Base-by-base conservation (phyloP, 2,888 invertebrate genomes). In the Cheilosia grossa region DNA sequence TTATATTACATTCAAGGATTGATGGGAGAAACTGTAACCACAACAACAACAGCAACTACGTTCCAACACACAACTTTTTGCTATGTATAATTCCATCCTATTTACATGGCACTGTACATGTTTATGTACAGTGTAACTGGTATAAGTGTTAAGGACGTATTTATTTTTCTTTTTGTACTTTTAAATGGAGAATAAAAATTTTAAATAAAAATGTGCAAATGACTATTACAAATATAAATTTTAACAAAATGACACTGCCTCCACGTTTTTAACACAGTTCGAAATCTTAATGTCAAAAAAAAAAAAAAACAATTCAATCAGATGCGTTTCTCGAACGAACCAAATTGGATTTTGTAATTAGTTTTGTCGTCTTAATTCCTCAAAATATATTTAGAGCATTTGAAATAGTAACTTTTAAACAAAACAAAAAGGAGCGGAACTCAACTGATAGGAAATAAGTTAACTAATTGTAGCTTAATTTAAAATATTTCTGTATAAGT, bases 371-470 rank as follows among this genome's bases (percentile, higher is more conserved):
- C 9, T 40, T 54, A 66, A 24, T 63, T 21, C 27, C 42, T 63
- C 49, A 27, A 64, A 49, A 51, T 54, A 44, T 73, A 64, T 44
- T 67, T 79, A 64, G 49, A 70, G 27, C 42, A 70, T 64, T 79
- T 63, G 53, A 79, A 42, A 72, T 53, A 72, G 61, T 54, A 33
- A 63, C 58, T 47, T 27, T 40, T 4, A 49, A 37, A 10, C 13
- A 40, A 42, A 30, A 40, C 30, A 42, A 30, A 40, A 19, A 21
- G 30, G 24, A 75, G 42, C 53, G 54, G 56, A 70, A 72, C 64
- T 72, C 66, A 72, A 79, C 79, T 79, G 79, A 79, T 79, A 79
- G 72, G 4, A 49, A n/a, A 70, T 79, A 79, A 72, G 79, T 79
- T 79, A 79, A 79, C 79, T 79, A 79, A 72, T 79, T 79, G 56